Base-by-base conservation (phyloP, 2,113 vertebrate species). In the Tringa solitaria region DNA sequence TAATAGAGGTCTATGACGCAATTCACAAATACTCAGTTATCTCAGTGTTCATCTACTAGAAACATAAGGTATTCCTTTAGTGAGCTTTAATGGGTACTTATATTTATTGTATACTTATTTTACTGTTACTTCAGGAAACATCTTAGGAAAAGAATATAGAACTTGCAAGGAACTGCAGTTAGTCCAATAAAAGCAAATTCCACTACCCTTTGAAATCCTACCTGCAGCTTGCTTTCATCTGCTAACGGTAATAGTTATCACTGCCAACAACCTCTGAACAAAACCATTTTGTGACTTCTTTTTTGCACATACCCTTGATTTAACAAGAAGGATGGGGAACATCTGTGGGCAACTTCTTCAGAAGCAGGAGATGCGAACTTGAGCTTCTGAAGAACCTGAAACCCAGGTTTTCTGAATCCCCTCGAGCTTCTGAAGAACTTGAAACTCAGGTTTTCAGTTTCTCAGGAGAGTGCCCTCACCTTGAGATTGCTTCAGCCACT, bases 181-280 rank as follows among this genome's bases (percentile, higher is more conserved):
- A 94, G 82, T 74, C 92, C 95, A 96, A 95, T 95, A 94, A 96
- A 96, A 93, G 70, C 56, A 94, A 96, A 90, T 81, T 81, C 89
- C 77, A 74, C 39, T 75, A 41, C 73, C 26, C 96, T 95, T 96
- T 96, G 96, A 96, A 96, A 96, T 92, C 76, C 92, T 94, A 95
- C 90, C 88, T 96, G 88, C 93, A 93, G 90, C 67, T 63, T 95
- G 73, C 91, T 93, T 95, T 95, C 91, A 95, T 97, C 91, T 95
- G 69, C 83, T 87, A 59, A 87, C 3, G 1, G 84, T 30, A 90
- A 74, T 24, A 73, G 80, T 63, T 86, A 81, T 26, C 94, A 92
- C 21, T 89, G 86, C 95, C 94, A 97, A 91, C 80, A 94, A 91
- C 39, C 73, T 89, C 78, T 72, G 89, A 95, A 95, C 73, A 84